A percentile compares a stretch with the other conserved stretches of the same genome.
Evolutionary conservation across 2,113 vertebrate species (phyloP).

Genomic region (Ramphastos sulfuratus): DNA sequence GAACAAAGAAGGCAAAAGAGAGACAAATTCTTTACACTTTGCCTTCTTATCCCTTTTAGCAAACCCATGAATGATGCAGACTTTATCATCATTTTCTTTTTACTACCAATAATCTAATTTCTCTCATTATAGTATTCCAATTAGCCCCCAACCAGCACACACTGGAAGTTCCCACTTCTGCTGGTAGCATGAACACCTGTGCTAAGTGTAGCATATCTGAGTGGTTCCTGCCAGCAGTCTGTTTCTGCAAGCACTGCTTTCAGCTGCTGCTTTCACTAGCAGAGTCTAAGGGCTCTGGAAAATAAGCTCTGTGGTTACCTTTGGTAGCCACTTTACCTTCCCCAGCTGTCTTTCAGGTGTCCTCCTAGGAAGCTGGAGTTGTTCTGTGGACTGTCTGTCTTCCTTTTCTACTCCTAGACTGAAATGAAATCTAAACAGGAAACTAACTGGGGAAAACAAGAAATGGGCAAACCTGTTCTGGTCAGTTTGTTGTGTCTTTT

Average conservation of each 20-base stretch:
- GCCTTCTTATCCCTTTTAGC: too few species aligned
- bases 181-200: background rate
- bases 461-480: background rate
- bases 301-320: background rate
- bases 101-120: too few species aligned
- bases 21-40: too few species aligned
- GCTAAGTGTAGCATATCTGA: background rate
- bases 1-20: too few species aligned
- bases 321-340: slow-evolving; percentile 2
- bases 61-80: too few species aligned
- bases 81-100: too few species aligned
- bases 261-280: background rate
- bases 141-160: too few species aligned
- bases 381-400: background rate
- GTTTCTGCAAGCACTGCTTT: background rate
- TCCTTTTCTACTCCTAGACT: background rate
- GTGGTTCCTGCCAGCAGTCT: background rate
- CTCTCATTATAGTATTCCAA: too few species aligned
- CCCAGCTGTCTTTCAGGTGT: background rate
- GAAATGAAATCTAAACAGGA: background rate
- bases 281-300: background rate
- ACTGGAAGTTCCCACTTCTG: background rate
- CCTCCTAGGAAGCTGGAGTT: background rate
- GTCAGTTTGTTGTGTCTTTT: background rate
- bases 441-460: background rate